Base-by-base conservation (phyloP, 2,113 vertebrate species). In the Hippocampus zosterae region DNA sequence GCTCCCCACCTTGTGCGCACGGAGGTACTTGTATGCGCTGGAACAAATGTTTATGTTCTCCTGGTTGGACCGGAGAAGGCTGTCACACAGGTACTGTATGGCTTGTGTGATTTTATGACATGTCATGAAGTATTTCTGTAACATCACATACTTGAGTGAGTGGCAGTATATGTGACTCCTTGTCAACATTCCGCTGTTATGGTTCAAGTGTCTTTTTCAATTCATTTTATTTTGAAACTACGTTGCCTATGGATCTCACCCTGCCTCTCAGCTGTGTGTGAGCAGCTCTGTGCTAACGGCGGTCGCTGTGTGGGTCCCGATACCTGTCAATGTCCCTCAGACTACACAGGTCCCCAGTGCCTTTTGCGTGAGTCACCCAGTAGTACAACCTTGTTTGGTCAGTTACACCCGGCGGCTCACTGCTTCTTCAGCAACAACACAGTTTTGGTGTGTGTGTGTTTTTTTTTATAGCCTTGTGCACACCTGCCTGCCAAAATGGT, bases 1-100 rank as follows among this genome's bases (percentile, higher is more conserved):
- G 93, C 73, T 91, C 89, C 7, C 93, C 92, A 0, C 92, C 91
- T 27, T 94, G 93, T 60, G 91, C 91, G 55, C 91, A 93, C 2
- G 92, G 92, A 61, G 93, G 93, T 0, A 85, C 83, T 33, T 94
- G 93, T 19, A 92, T 93, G 91, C 88, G 93, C 50, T 92, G 89
- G 90, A 90, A 94, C 79, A 87, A 80, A 64, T 94, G 93, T 77
- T 67, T 88, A 41, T 94, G 93, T 81, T 81, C 73, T 23, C 57
- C 83, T 8, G 93, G 93, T 42, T 93, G 93, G 93, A 91, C 84
- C 0, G 91, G 89, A 57, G 25, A 73, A 3, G 91, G 92, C 68
- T 94, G 93, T 66, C 93, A 92, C 78, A 91, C 91, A 87, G 93
- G 93, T 94, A 86, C 18, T 1, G n/a, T 29, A 2, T 62, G 9